A percentile compares a stretch with the other conserved stretches of the same genome.
Conservation (phyloP, 2,888 invertebrate genomes). For the Sisyra terminalis region DNA sequence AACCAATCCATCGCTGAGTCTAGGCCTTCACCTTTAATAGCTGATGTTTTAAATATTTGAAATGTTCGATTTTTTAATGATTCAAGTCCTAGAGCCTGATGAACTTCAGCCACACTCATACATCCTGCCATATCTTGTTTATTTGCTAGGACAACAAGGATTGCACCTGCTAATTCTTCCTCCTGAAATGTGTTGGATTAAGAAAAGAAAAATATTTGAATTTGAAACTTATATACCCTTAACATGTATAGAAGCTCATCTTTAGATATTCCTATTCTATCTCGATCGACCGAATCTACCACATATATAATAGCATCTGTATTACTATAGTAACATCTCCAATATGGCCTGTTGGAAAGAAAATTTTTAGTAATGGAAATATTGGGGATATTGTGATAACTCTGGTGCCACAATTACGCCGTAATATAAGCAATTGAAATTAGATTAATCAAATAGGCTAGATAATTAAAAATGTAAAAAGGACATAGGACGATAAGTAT, state of each 20-base stretch:
- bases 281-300: slow-evolving; percentile 96
- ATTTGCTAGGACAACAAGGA: slow-evolving; percentile 92
- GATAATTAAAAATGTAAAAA: too few species aligned
- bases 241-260: slow-evolving; percentile 96
- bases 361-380: too few species aligned
- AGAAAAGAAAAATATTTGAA: too few species aligned
- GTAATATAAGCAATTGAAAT: background rate
- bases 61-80: slow-evolving; percentile 93
- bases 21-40: slow-evolving; percentile 92
- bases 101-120: slow-evolving; percentile 91
- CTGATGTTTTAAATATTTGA: slow-evolving; percentile 98
- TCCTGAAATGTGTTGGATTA: too few species aligned
- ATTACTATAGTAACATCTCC: slow-evolving; percentile 99
- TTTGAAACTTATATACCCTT: too few species aligned
- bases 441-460: too few species aligned
- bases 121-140: slow-evolving; percentile 99
- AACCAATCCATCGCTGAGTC: slow-evolving; percentile 99
- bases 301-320: slow-evolving; percentile 99
- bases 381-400: too few species aligned
- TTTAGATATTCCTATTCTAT: slow-evolving; percentile 97
- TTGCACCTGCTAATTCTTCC: slow-evolving; percentile 90
- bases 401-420: background rate
- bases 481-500: too few species aligned
- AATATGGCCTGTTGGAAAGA: slow-evolving; percentile 65
- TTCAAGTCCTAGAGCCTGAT: slow-evolving; percentile 88